phyloP scores from a whole-genome alignment of 2,797 vertebrate genomes.

The Cryptoprocta ferox region DNA sequence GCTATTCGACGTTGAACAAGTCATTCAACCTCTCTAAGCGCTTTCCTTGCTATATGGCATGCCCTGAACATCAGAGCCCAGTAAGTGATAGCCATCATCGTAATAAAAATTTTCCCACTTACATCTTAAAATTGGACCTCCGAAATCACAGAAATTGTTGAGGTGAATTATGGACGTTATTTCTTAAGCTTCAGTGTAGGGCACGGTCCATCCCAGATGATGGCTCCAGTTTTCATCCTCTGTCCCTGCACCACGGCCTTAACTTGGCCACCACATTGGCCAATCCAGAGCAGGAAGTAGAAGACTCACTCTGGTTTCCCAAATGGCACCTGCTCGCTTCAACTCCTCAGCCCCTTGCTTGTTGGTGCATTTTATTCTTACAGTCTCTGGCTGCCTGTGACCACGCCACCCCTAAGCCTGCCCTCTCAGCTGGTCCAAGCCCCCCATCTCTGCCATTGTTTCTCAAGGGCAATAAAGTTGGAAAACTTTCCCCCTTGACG shows the following conservation, averaged over 20 bases:
- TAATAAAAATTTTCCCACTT: not conserved
- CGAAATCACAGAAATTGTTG: not conserved
- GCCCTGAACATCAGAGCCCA: not conserved
- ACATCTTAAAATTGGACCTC: constrained; percentile 31
- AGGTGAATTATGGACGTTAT: not conserved
- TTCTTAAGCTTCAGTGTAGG: not conserved
- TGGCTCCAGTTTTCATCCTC: not conserved
- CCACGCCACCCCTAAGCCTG: too few relatives aligned
- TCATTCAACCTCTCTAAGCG: not conserved
- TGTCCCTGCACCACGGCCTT: not conserved
- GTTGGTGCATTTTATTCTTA: not conserved
- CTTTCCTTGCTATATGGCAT: not conserved
- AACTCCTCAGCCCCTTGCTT: not conserved
- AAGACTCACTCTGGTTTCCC: not conserved
- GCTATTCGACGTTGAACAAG: not conserved
- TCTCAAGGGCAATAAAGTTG: not conserved
- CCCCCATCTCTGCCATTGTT: not conserved
- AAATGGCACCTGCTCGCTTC: too few relatives aligned
- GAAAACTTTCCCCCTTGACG: not conserved
- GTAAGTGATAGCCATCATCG: not conserved
- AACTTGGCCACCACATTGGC: not conserved
- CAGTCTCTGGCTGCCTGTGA: not conserved
- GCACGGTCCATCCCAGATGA: not conserved
- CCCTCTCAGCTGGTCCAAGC: not conserved
- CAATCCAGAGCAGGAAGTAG: not conserved